Evolutionary conservation across 2,797 vertebrate genomes (phyloP), one percentile per base, ranked within the genome.

Genomic region (Labeo calbasu): DNA sequence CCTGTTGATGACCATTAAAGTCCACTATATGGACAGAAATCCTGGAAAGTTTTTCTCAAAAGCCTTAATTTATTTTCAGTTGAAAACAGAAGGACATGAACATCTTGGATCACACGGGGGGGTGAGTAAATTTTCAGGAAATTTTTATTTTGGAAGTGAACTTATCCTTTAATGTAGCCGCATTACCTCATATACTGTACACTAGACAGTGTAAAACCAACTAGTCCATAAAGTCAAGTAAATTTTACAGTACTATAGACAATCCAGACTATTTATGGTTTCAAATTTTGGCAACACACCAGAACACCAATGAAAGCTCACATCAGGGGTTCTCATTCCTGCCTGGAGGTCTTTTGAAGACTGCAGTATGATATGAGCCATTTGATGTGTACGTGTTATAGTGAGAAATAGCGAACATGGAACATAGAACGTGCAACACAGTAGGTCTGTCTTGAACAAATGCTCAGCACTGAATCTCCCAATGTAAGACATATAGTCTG

Each of bases 191-290:
- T 40, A 40, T 9, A 65, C 25, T 40, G 10, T 3, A 65, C 25
- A 17, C 25, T 32, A 65, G 14, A 32, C 61, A 0, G n/a, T 65
- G 61, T n/a, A 65, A 28, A 25, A n/a, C 66, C 10, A 69, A 69
- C 36, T 65, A 65, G 25, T 65, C 14, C 28, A 32, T 32, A 8
- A 17, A 69, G 43, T 25, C 36, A 77, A 77, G 13, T 43, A 8
- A 77, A 61, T 5, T 40, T 79, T 76, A 61, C 43, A 68, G 40
- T 73, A 32, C 61, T 69, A 19, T 3, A 48, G 73, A 83, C 5
- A 36, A 32, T 36, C 11, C 71, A 23, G 51, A 75, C 79, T 87
- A 75, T 82, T 85, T 85, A 57, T 55, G 73, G 85, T 59, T 85
- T 28, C n/a, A 48, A 14, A 63, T 70, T 57, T 79, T 85, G 86